Conservation (phyloP, 2,888 invertebrate species). For the Dioctria linearis region DNA sequence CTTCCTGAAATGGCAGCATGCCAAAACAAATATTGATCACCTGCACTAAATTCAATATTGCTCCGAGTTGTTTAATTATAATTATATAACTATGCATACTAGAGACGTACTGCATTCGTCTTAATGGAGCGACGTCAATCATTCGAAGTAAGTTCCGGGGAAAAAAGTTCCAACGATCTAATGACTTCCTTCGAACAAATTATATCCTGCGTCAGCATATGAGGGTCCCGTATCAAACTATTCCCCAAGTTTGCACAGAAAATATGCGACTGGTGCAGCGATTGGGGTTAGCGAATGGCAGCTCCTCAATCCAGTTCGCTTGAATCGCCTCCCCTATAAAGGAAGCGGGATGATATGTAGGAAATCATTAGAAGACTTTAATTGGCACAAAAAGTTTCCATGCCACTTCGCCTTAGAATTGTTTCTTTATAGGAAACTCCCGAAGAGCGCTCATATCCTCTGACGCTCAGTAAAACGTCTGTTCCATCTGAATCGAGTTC, state of each 20-base stretch:
- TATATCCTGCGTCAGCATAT: conserved; percentile 52
- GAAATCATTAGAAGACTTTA: conserved; percentile 53
- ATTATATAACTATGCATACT: too few species aligned
- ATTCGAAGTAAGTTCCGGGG: conserved; percentile 46
- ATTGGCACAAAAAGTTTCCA: conserved; percentile 48
- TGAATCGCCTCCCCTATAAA: background rate
- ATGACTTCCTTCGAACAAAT: conserved; percentile 53
- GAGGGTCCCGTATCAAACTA: conserved; percentile 39
- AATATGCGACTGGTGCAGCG: conserved; percentile 38
- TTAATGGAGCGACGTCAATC: conserved; percentile 52
- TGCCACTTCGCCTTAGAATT: conserved; percentile 16
- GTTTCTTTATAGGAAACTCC: conserved; percentile 42
- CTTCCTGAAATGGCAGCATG: conserved; percentile 16
- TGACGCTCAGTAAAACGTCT: conserved; percentile 4
- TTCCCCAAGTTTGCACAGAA: conserved; percentile 50
- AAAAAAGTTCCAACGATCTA: conserved; percentile 51
- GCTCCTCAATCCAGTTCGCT: conserved; percentile 1
- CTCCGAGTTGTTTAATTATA: background rate
- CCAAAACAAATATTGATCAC: conserved; percentile 39
- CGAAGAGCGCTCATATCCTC: conserved; percentile 36
- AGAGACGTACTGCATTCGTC: conserved; percentile 13
- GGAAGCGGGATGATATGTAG: conserved; percentile 52
- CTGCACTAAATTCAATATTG: conserved; percentile 28
- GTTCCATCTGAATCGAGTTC: conserved; percentile 38
- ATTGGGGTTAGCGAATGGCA: background rate